These are phyloP conservation scores for Xanthorhoe designata DNA, from an alignment of 2,888 invertebrate genomes.

Conservation along the genomic window DNA sequence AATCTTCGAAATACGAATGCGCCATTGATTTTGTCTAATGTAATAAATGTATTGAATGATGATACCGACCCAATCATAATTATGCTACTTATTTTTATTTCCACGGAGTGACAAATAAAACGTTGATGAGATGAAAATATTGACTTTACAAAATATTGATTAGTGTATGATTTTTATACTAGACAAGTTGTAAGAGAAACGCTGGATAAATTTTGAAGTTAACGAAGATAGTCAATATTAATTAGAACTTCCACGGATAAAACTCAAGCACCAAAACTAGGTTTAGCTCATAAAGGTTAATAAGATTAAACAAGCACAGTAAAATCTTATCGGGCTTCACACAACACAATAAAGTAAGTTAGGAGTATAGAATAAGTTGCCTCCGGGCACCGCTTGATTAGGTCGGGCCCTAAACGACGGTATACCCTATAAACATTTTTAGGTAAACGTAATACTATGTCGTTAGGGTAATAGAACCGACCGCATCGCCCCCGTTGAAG, in stretches of 20 bases:
- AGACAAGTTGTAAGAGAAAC: background rate
- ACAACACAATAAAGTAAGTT: slow-evolving; percentile 45
- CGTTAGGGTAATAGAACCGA: slow-evolving; percentile 81
- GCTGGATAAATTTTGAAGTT: background rate
- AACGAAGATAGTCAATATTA: slow-evolving; percentile 14
- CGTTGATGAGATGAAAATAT: no score
- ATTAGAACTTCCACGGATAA: slow-evolving; percentile 20
- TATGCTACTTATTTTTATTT: background rate
- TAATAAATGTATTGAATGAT: background rate
- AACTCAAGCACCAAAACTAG: slow-evolving; percentile 32
- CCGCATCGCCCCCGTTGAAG: slow-evolving; percentile 52
- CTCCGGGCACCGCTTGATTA: slow-evolving; percentile 74
- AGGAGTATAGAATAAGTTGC: slow-evolving; percentile 56
- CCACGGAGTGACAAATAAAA: no score
- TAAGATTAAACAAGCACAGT: slow-evolving; percentile 40
- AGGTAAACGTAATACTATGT: slow-evolving; percentile 81
- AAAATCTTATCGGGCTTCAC: slow-evolving; percentile 41
- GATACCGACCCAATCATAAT: background rate
- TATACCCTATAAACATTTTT: slow-evolving; percentile 77
- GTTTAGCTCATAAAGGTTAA: slow-evolving; percentile 38
- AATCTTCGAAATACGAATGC: slow-evolving; percentile 15
- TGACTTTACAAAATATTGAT: no score
- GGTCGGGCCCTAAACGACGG: slow-evolving; percentile 67
- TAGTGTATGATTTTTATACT: no score
- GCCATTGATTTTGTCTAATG: background rate